Evolutionary conservation across 2,797 vertebrate species (phyloP).

Genomic region (Cichlasoma orientale): DNA sequence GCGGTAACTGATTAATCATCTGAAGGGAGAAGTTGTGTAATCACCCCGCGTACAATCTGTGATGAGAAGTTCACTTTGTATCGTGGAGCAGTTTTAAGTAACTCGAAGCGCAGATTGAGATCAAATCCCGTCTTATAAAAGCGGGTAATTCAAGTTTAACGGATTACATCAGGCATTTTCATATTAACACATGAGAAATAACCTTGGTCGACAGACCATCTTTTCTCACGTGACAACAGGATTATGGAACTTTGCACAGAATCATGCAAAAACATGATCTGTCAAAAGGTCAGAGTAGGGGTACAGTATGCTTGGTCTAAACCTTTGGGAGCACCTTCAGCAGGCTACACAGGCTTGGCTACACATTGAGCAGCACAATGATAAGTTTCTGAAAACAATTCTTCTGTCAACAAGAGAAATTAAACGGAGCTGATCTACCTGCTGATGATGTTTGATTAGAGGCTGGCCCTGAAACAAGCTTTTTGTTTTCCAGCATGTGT

Average conservation of each 20-base stretch:
- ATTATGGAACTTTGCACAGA: background rate
- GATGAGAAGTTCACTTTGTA: background rate
- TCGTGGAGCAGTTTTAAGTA: background rate
- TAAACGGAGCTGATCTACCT: background rate
- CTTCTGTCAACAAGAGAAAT: background rate
- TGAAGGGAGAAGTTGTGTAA: background rate
- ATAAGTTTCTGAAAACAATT: background rate
- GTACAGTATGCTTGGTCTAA: background rate
- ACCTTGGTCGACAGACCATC: too few relatives aligned
- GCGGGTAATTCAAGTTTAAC: background rate
- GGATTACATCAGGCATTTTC: background rate
- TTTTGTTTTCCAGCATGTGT: too few relatives aligned
- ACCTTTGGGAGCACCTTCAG: background rate
- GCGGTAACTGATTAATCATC: background rate
- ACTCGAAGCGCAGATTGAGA: background rate
- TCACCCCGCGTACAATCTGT: background rate
- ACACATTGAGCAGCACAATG: background rate
- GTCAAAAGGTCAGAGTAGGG: background rate
- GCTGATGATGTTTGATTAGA: background rate
- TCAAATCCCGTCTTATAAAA: background rate
- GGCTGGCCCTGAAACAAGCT: background rate
- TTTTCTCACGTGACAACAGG: too few relatives aligned
- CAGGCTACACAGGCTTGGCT: background rate
- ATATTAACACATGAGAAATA: background rate
- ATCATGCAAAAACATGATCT: background rate